Conservation (phyloP, 2,888 invertebrate genomes). For the Trichacis sp. region DNA sequence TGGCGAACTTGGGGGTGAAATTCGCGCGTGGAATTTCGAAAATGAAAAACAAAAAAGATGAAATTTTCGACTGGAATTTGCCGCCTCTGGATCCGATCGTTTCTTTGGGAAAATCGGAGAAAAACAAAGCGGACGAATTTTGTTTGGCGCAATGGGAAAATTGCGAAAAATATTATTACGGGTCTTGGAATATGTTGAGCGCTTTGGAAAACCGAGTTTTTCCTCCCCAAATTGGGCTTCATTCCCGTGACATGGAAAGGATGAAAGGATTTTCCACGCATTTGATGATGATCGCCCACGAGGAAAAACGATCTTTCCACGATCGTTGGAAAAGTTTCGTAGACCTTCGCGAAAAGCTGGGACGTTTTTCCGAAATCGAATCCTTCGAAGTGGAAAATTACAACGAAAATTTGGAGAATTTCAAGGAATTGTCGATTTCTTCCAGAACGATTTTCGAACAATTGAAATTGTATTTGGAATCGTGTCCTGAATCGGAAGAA, state of each 20-base stretch:
- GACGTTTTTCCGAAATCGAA: constrained; percentile 53
- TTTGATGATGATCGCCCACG: constrained; percentile 77
- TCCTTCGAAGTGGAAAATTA: constrained; percentile 51
- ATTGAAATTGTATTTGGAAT: constrained; percentile 76
- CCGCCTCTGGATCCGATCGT: constrained; percentile 80
- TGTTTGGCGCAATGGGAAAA: constrained; percentile 77
- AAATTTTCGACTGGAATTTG: constrained; percentile 75
- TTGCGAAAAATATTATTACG: constrained; percentile 81
- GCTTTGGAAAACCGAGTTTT: constrained; percentile 74
- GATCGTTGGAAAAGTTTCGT: constrained; percentile 67
- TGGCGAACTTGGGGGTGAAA: constrained; percentile 82
- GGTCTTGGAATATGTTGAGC: constrained; percentile 78
- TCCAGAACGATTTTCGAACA: constrained; percentile 76
- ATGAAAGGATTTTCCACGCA: constrained; percentile 88
- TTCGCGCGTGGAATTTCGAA: constrained; percentile 80
- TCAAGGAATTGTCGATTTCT: constrained; percentile 71
- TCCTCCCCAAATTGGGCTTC: constrained; percentile 83
- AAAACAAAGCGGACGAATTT: constrained; percentile 67
- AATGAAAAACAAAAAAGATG: constrained; percentile 62
- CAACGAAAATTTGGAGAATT: constrained; percentile 64
- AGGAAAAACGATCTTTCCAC: constrained; percentile 76
- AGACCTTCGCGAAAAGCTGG: constrained; percentile 48
- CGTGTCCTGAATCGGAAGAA: constrained; percentile 70
- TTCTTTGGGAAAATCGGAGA: constrained; percentile 71
- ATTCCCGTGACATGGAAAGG: constrained; percentile 83